Percentiles rank a stretch among this genome's conserved stretches.
These are phyloP conservation scores for Archips xylosteana DNA, from an alignment of 2,888 invertebrate species.

Conservation along the genomic window DNA sequence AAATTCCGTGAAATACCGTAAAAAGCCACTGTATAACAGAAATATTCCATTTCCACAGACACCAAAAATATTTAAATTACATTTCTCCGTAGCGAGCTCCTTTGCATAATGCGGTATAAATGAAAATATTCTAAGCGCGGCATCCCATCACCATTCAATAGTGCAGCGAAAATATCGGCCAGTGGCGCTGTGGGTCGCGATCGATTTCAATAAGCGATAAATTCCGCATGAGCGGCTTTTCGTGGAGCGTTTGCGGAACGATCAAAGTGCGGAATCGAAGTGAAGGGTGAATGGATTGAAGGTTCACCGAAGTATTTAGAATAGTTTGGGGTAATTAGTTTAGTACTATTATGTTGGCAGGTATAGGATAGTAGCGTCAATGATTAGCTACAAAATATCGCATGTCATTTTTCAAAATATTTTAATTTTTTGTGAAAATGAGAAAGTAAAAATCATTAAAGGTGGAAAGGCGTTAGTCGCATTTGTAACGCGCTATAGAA, in stretches of 20 bases:
- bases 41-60: conserved; percentile 18
- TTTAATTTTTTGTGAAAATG: too few species aligned
- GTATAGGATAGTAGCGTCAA: too few species aligned
- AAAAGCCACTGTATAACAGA: background rate
- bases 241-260: conserved; percentile 58
- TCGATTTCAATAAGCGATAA: conserved; percentile 80
- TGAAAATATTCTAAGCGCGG: conserved; percentile 40
- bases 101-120: conserved; percentile 36
- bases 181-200: conserved; percentile 48
- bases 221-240: conserved; percentile 68
- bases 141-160: conserved; percentile 56
- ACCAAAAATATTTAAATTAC: conserved; percentile 34
- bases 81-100: conserved; percentile 21
- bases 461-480: too few species aligned
- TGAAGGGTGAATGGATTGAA: conserved; percentile 41
- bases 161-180: conserved; percentile 59
- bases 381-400: too few species aligned
- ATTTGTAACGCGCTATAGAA: too few species aligned
- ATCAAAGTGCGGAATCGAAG: conserved; percentile 56
- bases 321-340: conserved; percentile 9
- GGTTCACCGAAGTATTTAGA: conserved; percentile 2
- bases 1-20: background rate
- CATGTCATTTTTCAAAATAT: too few species aligned
- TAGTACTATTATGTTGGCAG: too few species aligned
- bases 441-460: too few species aligned